Base-by-base conservation (phyloP, 2,888 invertebrate genomes). In the Cheilosia variabilis region DNA sequence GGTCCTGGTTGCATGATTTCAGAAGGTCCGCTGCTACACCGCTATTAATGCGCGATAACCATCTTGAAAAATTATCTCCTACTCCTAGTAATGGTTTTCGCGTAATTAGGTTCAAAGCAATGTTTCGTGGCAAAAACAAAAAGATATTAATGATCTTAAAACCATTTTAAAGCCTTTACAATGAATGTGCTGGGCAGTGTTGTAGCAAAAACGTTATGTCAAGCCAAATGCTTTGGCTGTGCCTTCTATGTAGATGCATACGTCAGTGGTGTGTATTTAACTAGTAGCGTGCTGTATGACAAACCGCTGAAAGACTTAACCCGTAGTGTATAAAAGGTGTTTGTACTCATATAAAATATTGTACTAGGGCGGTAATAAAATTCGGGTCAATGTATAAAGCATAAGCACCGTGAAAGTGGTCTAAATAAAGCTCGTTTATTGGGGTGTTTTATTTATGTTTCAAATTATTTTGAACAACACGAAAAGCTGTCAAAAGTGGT, bases 61-160 rank as follows among this genome's bases (percentile, higher is more conserved):
- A 92, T 92, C 91, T 92, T 91, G 92, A 92, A 91, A 91, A 91
- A 92, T 92, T 91, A 92, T 90, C 89, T 89, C 88, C 90, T 92
- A 91, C 89, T 89, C 88, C 90, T 92, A 91, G 90, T 91, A 91
- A 91, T 91, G 91, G 91, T 90, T 91, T 91, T 91, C 90, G 92
- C 92, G 92, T 92, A 92, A 92, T 92, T 92, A 92, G 91, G 91
- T 91, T 91, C 76, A 80, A 76, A 86, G 81, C 86, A 86, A 76
- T 80, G 60, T 76, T 76, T 37, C 43, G 53, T 84, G 75, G 79
- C 69, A 68, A 66, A 72, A 77, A 71, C 7, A 75, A 55, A 73
- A 41, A 53, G 34, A 62, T 72, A 82, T 82, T 83, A 83, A 83
- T 79, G 79, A 72, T 66, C 65, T 43, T 41, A 82, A 77, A 71